phyloP scores from a whole-genome alignment of 2,113 vertebrate genomes.

The Damaliscus lunatus region DNA sequence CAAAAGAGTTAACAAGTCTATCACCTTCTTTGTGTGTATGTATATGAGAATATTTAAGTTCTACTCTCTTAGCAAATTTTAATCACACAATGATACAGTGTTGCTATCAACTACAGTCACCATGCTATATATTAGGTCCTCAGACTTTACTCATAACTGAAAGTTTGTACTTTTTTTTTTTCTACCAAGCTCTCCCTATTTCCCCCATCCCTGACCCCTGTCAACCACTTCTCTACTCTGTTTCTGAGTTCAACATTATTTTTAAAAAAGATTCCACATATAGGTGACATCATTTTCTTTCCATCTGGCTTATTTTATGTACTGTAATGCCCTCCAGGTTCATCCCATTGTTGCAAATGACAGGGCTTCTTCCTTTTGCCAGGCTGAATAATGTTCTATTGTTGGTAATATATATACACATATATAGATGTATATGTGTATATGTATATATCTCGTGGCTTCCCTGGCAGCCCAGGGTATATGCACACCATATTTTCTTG shows the following conservation, averaged over 20 bases:
- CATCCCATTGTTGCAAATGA: background rate
- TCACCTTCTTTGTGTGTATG: background rate
- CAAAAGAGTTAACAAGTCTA: background rate
- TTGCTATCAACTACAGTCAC: background rate
- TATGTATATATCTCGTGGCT: accelerated
- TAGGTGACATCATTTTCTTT: background rate
- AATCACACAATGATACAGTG: background rate
- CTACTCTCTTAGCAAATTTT: background rate
- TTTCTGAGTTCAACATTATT: background rate
- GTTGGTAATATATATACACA: background rate
- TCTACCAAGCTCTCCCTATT: background rate
- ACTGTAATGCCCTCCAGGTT: background rate
- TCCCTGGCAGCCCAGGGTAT: background rate
- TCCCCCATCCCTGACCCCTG: background rate
- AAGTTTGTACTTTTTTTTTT: background rate
- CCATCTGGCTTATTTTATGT: background rate
- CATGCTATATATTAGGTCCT: background rate
- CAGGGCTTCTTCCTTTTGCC: background rate
- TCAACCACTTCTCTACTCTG: background rate
- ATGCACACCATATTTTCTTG: background rate
- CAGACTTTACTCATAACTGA: background rate
- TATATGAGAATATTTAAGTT: background rate
- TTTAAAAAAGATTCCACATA: background rate
- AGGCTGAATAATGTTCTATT: background rate
- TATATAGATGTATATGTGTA: background rate